Evolutionary conservation across 2,888 invertebrate genomes (phyloP).

Genomic region (Lymantria monacha): DNA sequence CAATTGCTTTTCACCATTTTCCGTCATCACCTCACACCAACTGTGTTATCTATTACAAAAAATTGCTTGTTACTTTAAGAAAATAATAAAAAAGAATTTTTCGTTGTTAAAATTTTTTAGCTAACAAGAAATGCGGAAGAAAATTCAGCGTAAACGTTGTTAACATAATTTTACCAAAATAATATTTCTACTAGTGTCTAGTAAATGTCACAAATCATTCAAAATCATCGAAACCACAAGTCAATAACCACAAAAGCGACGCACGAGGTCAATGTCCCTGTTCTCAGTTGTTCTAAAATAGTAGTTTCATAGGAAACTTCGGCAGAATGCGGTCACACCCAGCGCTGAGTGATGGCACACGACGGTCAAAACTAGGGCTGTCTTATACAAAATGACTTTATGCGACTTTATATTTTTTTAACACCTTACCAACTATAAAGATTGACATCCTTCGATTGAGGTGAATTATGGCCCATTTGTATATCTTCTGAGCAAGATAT

Average conservation of each 20-base stretch:
- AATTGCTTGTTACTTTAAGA: too few relatives aligned
- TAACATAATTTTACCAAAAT: not conserved
- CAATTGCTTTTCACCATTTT: too few relatives aligned
- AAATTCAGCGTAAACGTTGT: too few relatives aligned
- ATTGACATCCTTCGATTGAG: too few relatives aligned
- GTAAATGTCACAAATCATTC: slow-evolving; percentile 2
- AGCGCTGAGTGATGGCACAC: slow-evolving; percentile 24
- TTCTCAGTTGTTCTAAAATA: slow-evolving; percentile 33
- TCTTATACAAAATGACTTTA: not conserved
- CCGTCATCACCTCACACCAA: too few relatives aligned
- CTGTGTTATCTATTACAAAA: too few relatives aligned
- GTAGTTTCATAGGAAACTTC: slow-evolving; percentile 30
- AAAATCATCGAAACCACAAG: not conserved
- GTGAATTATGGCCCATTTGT: too few relatives aligned
- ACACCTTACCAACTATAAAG: too few relatives aligned
- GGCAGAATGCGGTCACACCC: slow-evolving; percentile 37
- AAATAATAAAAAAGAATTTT: too few relatives aligned
- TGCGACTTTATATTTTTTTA: not conserved
- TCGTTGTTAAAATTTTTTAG: too few relatives aligned
- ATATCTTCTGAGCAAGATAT: too few relatives aligned
- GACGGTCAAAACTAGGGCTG: slow-evolving; percentile 17
- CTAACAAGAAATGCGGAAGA: too few relatives aligned
- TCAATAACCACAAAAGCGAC: slow-evolving; percentile 4
- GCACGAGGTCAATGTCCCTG: slow-evolving; percentile 45
- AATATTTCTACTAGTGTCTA: not conserved